These are phyloP conservation scores for Amphimedon queenslandica DNA, from an alignment of 37 sponge, comb jelly and placozoan genomes.

Conservation along the genomic window DNA sequence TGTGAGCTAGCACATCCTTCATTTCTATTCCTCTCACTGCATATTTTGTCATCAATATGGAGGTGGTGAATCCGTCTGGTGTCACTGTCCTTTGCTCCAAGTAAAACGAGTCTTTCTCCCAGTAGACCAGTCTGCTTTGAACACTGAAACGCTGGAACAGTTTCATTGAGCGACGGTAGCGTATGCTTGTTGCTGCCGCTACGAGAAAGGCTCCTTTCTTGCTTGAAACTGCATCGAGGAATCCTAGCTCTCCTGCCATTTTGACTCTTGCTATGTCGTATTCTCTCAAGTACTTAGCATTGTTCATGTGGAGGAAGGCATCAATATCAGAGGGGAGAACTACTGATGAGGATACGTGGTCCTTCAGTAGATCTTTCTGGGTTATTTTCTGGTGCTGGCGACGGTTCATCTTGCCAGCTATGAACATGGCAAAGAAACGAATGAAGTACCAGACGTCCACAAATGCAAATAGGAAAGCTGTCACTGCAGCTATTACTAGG, in stretches of 20 bases:
- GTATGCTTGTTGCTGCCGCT: constrained; percentile 23
- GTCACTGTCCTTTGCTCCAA: constrained; percentile 51
- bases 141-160: constrained; percentile 55
- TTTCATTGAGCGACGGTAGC: constrained; percentile 44
- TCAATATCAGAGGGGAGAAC: constrained; percentile 75
- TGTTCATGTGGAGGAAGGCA: constrained; percentile 68
- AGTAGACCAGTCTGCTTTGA: constrained; percentile 39
- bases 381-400: background rate
- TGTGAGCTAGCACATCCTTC: no score
- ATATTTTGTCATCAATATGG: background rate
- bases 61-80: background rate
- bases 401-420: background rate
- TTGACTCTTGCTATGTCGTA: constrained; percentile 63
- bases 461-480: constrained; percentile 27
- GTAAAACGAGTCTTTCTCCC: constrained; percentile 40
- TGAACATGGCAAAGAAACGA: constrained; percentile 3
- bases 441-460: constrained; percentile 79
- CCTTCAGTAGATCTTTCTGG: constrained; percentile 18
- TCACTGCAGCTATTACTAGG: background rate
- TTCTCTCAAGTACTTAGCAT: constrained; percentile 66
- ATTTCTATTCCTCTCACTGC: background rate
- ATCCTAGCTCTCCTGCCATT: background rate
- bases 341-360: constrained; percentile 1
- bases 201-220: background rate
- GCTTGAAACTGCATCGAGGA: background rate